Evolutionary conservation across 2,888 invertebrate species (phyloP).

Genomic region (Mylabris sibirica): DNA sequence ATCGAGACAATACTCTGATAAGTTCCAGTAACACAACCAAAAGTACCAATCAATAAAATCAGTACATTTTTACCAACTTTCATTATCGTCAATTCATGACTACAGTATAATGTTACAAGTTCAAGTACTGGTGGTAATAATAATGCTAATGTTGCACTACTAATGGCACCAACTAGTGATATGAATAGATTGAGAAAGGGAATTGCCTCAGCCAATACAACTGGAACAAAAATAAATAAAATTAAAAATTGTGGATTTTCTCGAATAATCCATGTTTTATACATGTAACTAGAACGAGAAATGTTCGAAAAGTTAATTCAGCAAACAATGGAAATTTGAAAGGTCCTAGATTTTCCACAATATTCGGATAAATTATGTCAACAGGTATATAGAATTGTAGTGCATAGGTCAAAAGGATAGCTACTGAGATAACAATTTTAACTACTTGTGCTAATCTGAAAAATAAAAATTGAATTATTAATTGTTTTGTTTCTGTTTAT

Average conservation of each 20-base stretch:
- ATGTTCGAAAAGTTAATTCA: slow-evolving; percentile 76
- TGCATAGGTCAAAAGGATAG: slow-evolving; percentile 89
- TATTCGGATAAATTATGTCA: slow-evolving; percentile 84
- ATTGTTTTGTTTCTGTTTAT: neutral
- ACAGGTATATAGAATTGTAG: slow-evolving; percentile 96
- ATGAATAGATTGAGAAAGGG: slow-evolving; percentile 88
- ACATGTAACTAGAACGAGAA: slow-evolving; percentile 84
- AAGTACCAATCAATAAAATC: slow-evolving; percentile 72
- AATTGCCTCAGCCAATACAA: slow-evolving; percentile 83
- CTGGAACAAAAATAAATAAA: slow-evolving; percentile 63
- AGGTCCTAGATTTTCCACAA: slow-evolving; percentile 65
- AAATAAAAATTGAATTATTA: slow-evolving; percentile 35
- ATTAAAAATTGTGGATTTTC: slow-evolving; percentile 3
- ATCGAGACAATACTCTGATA: slow-evolving; percentile 76
- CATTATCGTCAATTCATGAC: slow-evolving; percentile 62
- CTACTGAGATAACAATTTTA: slow-evolving; percentile 82
- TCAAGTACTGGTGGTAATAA: slow-evolving; percentile 90
- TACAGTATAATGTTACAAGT: slow-evolving; percentile 73
- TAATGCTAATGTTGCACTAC: slow-evolving; percentile 85
- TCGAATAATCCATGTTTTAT: slow-evolving; percentile 57
- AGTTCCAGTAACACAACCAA: slow-evolving; percentile 78
- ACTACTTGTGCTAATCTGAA: slow-evolving; percentile 82
- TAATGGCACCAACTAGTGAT: slow-evolving; percentile 89
- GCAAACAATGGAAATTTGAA: slow-evolving; percentile 67
- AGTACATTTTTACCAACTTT: slow-evolving; percentile 68